phyloP scores from a whole-genome alignment of 2,113 vertebrate genomes.

The Forbesichthys agassizii region DNA sequence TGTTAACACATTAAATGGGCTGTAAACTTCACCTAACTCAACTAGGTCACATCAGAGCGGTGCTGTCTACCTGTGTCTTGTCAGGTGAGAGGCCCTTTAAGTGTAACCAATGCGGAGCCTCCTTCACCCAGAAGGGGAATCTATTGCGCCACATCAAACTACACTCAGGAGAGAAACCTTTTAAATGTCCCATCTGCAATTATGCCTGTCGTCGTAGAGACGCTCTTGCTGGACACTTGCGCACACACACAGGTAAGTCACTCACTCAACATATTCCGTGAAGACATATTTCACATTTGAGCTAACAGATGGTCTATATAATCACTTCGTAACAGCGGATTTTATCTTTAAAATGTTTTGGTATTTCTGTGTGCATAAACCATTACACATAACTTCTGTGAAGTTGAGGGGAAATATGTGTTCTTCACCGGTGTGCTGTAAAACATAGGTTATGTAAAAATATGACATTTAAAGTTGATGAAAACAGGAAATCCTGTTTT shows the following conservation, averaged over 20 bases:
- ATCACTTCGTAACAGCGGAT: not conserved
- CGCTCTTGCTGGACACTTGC: slow-evolving; percentile 91
- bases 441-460: slow-evolving; percentile 42
- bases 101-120: slow-evolving; percentile 96
- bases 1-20: not conserved
- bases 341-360: not conserved
- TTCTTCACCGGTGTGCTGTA: slow-evolving; percentile 40
- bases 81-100: slow-evolving; percentile 93
- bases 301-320: not conserved
- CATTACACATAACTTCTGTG: slow-evolving; percentile 25
- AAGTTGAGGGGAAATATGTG: slow-evolving; percentile 57
- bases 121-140: slow-evolving; percentile 98
- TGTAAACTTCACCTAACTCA: not conserved
- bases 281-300: slow-evolving; percentile 1
- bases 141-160: slow-evolving; percentile 94
- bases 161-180: slow-evolving; percentile 96
- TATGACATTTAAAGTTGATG: slow-evolving; percentile 74
- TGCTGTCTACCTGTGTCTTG: slow-evolving; percentile 21
- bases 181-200: slow-evolving; percentile 94
- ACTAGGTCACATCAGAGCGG: not conserved
- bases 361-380: not conserved
- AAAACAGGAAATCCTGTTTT: slow-evolving; percentile 81
- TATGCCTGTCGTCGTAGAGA: slow-evolving; percentile 93
- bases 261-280: not conserved
- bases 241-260: slow-evolving; percentile 88